Percentiles rank a stretch among this genome's conserved stretches.
Conservation (phyloP, 2,113 vertebrate species). For the Heteronetta atricapilla region DNA sequence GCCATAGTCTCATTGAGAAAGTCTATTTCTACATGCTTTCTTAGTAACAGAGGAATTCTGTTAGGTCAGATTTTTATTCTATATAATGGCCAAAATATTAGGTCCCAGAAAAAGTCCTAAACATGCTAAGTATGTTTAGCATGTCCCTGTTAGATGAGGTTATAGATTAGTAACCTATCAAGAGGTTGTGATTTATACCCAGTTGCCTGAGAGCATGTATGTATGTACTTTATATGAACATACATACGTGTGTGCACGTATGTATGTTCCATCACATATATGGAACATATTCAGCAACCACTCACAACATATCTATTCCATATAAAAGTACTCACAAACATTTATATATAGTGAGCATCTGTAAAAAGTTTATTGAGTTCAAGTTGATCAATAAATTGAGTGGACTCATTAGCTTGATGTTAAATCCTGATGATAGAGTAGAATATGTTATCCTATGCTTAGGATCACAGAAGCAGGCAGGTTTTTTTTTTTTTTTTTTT, state of each 20-base stretch:
- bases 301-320: background rate
- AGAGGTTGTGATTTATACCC: background rate
- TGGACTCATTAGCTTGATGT: background rate
- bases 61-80: background rate
- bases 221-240: background rate
- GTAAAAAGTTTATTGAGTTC: background rate
- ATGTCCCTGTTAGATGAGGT: background rate
- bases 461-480: background rate
- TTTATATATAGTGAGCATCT: background rate
- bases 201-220: background rate
- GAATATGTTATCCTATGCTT: background rate
- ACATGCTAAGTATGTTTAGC: background rate
- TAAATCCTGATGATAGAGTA: background rate
- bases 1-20: background rate
- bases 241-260: too few species aligned
- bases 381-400: background rate
- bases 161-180: background rate
- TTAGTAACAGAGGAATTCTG: background rate
- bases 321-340: accelerated
- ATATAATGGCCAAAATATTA: background rate
- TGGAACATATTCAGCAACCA: background rate
- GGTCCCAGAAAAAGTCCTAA: background rate
- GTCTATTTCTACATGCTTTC: background rate
- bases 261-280: background rate
- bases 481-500: background rate